Evolutionary conservation across 2,797 vertebrate species (phyloP).

Genomic region (Syncerus caffer): DNA sequence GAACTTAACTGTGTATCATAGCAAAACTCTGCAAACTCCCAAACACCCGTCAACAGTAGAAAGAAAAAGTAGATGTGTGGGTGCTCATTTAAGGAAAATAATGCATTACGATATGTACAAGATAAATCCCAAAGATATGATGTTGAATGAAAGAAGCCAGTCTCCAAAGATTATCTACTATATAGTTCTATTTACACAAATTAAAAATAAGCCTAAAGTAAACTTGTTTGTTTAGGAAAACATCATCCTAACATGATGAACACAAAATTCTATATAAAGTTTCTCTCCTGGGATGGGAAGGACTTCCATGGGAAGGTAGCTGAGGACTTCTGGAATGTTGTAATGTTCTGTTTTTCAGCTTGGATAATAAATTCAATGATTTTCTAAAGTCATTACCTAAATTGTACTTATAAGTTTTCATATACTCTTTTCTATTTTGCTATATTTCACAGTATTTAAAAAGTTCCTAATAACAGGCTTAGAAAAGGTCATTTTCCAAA

Average conservation of each 20-base stretch:
- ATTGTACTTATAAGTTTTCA: neutral
- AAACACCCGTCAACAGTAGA: neutral
- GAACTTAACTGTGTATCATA: neutral
- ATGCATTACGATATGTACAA: neutral
- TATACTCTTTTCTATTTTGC: neutral
- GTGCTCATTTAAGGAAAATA: neutral
- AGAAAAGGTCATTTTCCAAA: constrained; percentile 25
- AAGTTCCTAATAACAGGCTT: neutral
- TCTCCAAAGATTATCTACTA: neutral
- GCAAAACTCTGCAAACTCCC: neutral
- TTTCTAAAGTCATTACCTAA: neutral
- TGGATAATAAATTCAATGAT: neutral
- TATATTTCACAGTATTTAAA: neutral
- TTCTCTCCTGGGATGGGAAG: neutral
- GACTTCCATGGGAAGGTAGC: neutral
- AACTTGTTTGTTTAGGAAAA: constrained; percentile 5
- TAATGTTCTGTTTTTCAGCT: neutral
- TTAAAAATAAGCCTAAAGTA: neutral
- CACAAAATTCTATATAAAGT: neutral
- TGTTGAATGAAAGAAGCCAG: neutral
- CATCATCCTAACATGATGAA: neutral
- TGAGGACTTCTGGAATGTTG: neutral
- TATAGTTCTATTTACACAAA: neutral
- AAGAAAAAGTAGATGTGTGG: neutral
- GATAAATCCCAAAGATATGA: constrained; percentile 3